A percentile compares a stretch with the other conserved stretches of the same genome.
These are phyloP conservation scores for Macroglossus sobrinus DNA, from an alignment of 2,113 vertebrate species.

Conservation along the genomic window DNA sequence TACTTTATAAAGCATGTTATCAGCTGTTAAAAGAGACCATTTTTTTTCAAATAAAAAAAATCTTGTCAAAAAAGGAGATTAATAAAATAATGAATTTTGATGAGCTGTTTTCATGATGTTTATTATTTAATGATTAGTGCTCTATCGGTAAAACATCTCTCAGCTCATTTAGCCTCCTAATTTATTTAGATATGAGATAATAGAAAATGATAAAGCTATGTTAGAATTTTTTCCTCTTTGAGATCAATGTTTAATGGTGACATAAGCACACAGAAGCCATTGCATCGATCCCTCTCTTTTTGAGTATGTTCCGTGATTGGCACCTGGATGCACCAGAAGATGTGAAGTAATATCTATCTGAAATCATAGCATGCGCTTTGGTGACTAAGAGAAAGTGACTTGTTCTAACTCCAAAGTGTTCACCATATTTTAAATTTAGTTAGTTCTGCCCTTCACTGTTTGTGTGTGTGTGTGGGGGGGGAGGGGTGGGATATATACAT, in stretches of 20 bases:
- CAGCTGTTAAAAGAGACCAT: neutral
- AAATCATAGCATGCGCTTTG: neutral
- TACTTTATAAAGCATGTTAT: neutral
- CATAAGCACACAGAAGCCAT: neutral
- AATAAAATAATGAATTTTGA: constrained; percentile 19
- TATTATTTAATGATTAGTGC: constrained; percentile 30
- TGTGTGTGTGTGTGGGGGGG: neutral
- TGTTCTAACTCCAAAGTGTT: neutral
- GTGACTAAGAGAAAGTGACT: neutral
- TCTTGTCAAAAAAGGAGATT: neutral
- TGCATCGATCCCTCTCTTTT: neutral
- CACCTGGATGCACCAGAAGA: neutral
- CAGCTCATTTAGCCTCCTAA: constrained; percentile 36
- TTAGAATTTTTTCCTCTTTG: neutral
- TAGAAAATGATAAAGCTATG: neutral
- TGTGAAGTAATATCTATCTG: neutral
- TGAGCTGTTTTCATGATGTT: neutral
- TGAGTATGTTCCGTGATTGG: neutral
- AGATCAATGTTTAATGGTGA: neutral
- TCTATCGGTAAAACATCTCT: constrained; percentile 26
- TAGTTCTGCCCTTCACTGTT: neutral
- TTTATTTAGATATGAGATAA: constrained; percentile 24
- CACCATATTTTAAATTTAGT: neutral
- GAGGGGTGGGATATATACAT: neutral
- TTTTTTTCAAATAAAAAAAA: constrained; percentile 23